phyloP scores from a whole-genome alignment of 1,140 invertebrate genomes.

The Nymphalis io region DNA sequence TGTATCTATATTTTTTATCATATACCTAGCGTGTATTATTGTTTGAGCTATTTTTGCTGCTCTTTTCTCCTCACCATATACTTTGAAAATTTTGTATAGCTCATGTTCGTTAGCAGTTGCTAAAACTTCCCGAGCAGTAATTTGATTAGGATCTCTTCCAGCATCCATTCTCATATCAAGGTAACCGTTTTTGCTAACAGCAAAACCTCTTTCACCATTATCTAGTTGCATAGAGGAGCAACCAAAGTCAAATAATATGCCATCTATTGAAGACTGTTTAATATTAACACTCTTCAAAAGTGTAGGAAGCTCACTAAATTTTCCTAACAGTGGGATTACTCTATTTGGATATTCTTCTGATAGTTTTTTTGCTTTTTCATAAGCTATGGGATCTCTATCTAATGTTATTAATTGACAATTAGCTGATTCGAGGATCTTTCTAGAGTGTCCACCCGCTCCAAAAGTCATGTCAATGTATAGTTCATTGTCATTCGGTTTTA shows the following conservation, averaged over 20 bases:
- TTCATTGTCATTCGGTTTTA: slow-evolving; percentile 83
- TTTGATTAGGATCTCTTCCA: slow-evolving; percentile 83
- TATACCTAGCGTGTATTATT: slow-evolving; percentile 92
- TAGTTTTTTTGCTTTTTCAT: slow-evolving; percentile 84
- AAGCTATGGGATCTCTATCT: slow-evolving; percentile 92
- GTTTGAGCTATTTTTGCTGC: slow-evolving; percentile 93
- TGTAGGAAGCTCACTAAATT: slow-evolving; percentile 91
- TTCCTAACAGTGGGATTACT: slow-evolving; percentile 90
- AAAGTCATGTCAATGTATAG: slow-evolving; percentile 95
- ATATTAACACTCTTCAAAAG: slow-evolving; percentile 84
- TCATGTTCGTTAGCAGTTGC: slow-evolving; percentile 89
- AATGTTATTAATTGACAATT: slow-evolving; percentile 89
- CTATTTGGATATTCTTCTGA: slow-evolving; percentile 84
- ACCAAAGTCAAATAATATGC: slow-evolving; percentile 96
- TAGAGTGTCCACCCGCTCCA: slow-evolving; percentile 94
- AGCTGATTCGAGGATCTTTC: slow-evolving; percentile 82
- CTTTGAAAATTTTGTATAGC: slow-evolving; percentile 90
- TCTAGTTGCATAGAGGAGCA: slow-evolving; percentile 98
- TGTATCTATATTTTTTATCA: slow-evolving; percentile 89
- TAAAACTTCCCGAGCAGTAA: slow-evolving; percentile 93
- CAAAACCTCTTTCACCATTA: slow-evolving; percentile 90
- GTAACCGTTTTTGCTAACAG: slow-evolving; percentile 90
- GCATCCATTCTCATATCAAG: slow-evolving; percentile 98
- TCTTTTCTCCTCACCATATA: slow-evolving; percentile 95
- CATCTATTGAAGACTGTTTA: slow-evolving; percentile 87